A percentile compares a stretch with the other conserved stretches of the same genome.
Conservation (phyloP, 2,888 invertebrate genomes). For the Melanargia galathea region DNA sequence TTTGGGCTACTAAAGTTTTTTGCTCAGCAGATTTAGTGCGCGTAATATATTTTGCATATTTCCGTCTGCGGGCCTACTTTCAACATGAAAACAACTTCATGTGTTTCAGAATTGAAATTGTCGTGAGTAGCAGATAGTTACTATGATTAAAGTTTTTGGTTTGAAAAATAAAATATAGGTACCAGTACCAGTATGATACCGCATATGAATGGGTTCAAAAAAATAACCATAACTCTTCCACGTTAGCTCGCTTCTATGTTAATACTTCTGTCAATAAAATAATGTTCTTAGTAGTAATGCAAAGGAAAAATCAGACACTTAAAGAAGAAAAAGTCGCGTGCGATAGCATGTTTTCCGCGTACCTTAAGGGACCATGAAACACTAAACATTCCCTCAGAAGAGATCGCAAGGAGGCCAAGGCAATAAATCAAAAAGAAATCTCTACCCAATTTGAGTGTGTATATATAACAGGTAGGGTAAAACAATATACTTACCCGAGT, state of each 20-base stretch:
- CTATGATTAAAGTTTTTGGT: no score
- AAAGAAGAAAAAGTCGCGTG: neutral
- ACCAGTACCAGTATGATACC: no score
- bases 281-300: neutral
- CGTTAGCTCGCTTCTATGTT: no score
- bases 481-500: slow-evolving; percentile 48
- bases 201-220: no score
- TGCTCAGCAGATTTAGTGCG: slow-evolving; percentile 28
- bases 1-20: slow-evolving; percentile 23
- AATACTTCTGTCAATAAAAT: no score
- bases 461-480: slow-evolving; percentile 53
- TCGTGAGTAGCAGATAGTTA: neutral
- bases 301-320: neutral
- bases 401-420: slow-evolving; percentile 30
- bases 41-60: slow-evolving; percentile 27
- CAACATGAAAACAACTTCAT: slow-evolving; percentile 17
- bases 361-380: slow-evolving; percentile 9
- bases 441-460: slow-evolving; percentile 48
- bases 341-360: neutral
- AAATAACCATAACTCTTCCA: no score
- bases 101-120: neutral
- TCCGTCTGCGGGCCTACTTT: slow-evolving; percentile 20
- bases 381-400: slow-evolving; percentile 10
- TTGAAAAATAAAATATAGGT: no score
- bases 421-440: slow-evolving; percentile 54